A percentile compares a stretch with the other conserved stretches of the same genome.
Evolutionary conservation across 30 jellyfish, hydroid and myxozoan genomes (phyloP).

Genomic region (Morbakka virulenta): DNA sequence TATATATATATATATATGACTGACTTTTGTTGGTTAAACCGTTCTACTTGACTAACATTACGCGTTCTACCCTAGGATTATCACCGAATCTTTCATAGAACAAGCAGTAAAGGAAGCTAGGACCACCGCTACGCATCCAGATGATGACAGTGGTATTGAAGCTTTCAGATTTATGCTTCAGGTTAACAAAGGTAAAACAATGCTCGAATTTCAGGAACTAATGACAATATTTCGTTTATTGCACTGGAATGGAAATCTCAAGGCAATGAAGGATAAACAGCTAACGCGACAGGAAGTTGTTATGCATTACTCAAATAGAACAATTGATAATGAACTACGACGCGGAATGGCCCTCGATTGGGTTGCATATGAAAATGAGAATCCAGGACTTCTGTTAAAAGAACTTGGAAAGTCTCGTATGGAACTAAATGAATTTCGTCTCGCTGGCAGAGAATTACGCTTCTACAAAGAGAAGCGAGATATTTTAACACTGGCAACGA

Average conservation of each 20-base stretch:
- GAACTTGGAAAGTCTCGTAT: slow-evolving; percentile 32
- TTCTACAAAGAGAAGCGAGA: slow-evolving; percentile 66
- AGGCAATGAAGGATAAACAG: slow-evolving; percentile 2
- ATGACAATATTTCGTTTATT: slow-evolving; percentile 60
- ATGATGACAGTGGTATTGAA: slow-evolving; percentile 48
- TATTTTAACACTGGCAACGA: slow-evolving; percentile 33
- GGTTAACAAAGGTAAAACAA: slow-evolving; percentile 57
- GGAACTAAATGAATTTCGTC: slow-evolving; percentile 47
- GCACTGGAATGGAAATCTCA: slow-evolving; percentile 58
- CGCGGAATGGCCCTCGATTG: slow-evolving; percentile 56
- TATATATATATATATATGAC: too few species aligned
- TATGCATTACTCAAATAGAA: slow-evolving; percentile 13
- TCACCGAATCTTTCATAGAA: slow-evolving; percentile 54
- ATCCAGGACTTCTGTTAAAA: background rate
- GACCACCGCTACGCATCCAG: background rate
- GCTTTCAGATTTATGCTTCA: slow-evolving; percentile 58
- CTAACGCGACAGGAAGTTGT: slow-evolving; percentile 52
- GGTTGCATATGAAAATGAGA: slow-evolving; percentile 19
- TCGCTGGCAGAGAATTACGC: slow-evolving; percentile 63
- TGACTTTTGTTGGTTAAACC: too few species aligned
- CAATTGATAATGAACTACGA: slow-evolving; percentile 19
- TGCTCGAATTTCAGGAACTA: slow-evolving; percentile 71
- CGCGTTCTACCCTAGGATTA: too few species aligned
- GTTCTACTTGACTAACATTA: too few species aligned
- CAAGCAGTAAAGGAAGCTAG: slow-evolving; percentile 68